Conservation (phyloP, 1,140 invertebrate species). For the Drosophila pseudoobscura region DNA sequence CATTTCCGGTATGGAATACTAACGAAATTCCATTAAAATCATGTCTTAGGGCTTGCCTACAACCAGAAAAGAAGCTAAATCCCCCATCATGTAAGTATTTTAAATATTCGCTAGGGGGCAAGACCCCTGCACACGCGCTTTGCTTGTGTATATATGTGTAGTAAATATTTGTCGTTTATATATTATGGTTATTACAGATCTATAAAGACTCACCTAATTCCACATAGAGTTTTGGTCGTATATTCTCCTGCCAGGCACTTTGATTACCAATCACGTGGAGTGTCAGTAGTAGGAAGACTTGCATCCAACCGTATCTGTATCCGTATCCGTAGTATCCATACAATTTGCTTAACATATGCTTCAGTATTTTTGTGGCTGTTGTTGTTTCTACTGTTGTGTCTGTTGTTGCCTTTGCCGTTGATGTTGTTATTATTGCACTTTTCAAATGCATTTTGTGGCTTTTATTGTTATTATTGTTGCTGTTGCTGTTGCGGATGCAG, state of each 20-base stretch:
- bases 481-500: constrained; percentile 21
- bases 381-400: constrained; percentile 23
- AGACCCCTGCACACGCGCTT: no score
- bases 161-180: no score
- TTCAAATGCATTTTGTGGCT: constrained; percentile 49
- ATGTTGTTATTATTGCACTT: constrained; percentile 45
- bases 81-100: no score
- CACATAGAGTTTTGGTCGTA: constrained; percentile 93
- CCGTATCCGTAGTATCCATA: constrained; percentile 19
- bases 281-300: constrained; percentile 83
- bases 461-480: constrained; percentile 40
- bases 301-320: constrained; percentile 56
- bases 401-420: constrained; percentile 47
- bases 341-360: constrained; percentile 46
- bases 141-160: no score
- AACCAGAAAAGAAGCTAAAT: no score
- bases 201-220: constrained; percentile 89
- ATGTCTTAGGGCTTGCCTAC: no score
- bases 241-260: constrained; percentile 92
- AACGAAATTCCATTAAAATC: no score
- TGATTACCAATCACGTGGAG: constrained; percentile 83
- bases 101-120: no score
- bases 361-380: constrained; percentile 56
- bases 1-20: no score
- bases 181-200: not conserved